Base-by-base conservation (phyloP, 2,113 vertebrate genomes). In the Pongo pygmaeus region DNA sequence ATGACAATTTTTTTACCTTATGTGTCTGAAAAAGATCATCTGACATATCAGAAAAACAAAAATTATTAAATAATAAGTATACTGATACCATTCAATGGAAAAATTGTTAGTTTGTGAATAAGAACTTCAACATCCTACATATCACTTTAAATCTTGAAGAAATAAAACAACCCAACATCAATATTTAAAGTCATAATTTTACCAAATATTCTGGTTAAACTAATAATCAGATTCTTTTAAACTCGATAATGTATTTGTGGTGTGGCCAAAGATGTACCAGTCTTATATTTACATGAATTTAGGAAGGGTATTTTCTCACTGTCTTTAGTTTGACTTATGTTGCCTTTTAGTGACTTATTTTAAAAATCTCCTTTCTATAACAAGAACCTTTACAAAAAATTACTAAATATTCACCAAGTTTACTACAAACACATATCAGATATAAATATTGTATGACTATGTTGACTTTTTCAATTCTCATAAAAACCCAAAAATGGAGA, bases 151-250 rank as follows among this genome's bases (percentile, higher is more conserved):
- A 85, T 96, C 94, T 18, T 91, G 50, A 93, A 84, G 32, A 91
- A 86, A 81, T n/a, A 90, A 93, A 95, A 89, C 55, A 78, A 77
- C 14, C 35, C 61, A 86, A 22, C 69, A 9, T 95, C 57, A 87
- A 67, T 93, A 94, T 91, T 81, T 78, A 93, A 93, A 95, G 40
- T 70, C 46, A 83, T 83, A 84, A 81, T 67, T 92, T 84, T 93
- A 92, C 27, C 55, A 94, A 89, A 95, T 38, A 94, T 72, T 91
- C 55, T 89, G 18, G 52, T 75, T 79, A 95, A 87, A 84, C 7
- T 20, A 83, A 81, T 57, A 97, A 78, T n/a, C 13, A 35, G 27
- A 84, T 43, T 93, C n/a, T 95, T 94, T 88, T 96, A 64, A 91
- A 83, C 48, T 90, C 74, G 93, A 40, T 83, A 92, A 57, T n/a